phyloP scores from a whole-genome alignment of 92 coral and sea anemone genomes.

The Scolanthus callimorphus region DNA sequence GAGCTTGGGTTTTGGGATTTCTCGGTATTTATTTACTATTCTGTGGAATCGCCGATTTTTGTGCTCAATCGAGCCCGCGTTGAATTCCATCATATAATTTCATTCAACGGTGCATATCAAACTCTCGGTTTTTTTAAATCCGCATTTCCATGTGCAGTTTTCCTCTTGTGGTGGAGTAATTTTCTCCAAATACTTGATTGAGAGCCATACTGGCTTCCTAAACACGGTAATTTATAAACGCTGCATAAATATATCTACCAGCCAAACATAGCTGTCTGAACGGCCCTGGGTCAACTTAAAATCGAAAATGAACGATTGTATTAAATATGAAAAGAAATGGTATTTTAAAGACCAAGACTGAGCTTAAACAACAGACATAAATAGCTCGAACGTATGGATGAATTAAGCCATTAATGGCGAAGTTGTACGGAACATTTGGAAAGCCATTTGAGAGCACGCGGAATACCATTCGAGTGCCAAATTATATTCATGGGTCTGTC shows the following conservation, averaged over 20 bases:
- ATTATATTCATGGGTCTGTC: constrained; percentile 20
- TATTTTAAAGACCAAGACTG: neutral
- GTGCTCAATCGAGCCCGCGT: constrained; percentile 63
- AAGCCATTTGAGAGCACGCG: constrained; percentile 9
- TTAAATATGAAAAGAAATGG: constrained; percentile 57
- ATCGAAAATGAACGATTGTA: constrained; percentile 90
- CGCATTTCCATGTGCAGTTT: too few relatives aligned
- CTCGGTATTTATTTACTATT: constrained; percentile 28
- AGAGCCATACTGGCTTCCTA: too few relatives aligned
- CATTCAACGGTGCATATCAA: constrained; percentile 2
- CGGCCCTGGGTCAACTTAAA: constrained; percentile 47
- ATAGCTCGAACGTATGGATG: neutral
- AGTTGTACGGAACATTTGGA: neutral
- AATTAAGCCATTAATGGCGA: neutral
- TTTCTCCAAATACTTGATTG: too few relatives aligned
- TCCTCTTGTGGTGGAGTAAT: too few relatives aligned
- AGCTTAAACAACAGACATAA: neutral
- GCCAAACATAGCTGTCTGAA: neutral
- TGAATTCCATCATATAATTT: constrained; percentile 83
- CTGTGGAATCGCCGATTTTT: constrained; percentile 79
- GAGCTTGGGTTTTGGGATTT: constrained; percentile 6
- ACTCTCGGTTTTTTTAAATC: too few relatives aligned
- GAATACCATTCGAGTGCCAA: constrained; percentile 11
- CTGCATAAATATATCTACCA: too few relatives aligned
- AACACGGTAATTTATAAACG: too few relatives aligned